Base-by-base conservation (phyloP, 2,113 vertebrate genomes). In the Lynx canadensis region DNA sequence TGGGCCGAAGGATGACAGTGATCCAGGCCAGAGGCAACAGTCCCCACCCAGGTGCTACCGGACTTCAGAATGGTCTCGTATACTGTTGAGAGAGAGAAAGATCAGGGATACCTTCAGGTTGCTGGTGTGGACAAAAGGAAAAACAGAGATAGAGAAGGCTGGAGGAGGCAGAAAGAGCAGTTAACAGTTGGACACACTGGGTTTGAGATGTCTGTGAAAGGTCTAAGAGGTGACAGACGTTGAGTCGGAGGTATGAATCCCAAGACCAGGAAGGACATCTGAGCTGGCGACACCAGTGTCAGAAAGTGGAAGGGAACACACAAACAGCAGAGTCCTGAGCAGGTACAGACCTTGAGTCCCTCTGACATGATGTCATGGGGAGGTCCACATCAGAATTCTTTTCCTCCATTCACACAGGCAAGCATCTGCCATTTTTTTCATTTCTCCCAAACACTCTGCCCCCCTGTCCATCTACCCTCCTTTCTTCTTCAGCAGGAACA, bases 21-120 rank as follows among this genome's bases (percentile, higher is more conserved):
- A 45, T 16, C 29, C 36, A 4, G 25, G 11, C 36, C 12, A 10
- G 4, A 55, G 48, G 63, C 3, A 0, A 68, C 0, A 2, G 78
- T 25, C 36, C 48, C 5, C 13, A 19, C 21, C 7, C n/a, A 16
- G 33, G 65, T 1, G 2, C 78, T 33, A 10, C 91, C 41, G 78
- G 55, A 19, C 38, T 48, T 50, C 4, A 1, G 66, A 25, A 29
- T 2, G 4, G n/a, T 87, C 3, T 80, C 2, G 11, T 5, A n/a
- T 11, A 45, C 16, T 12, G 33, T 52, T 52, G 73, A 3, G 50
- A 15, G 29, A 79, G 11, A 74, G 41, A 55, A 5, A 57, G 36
- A 12, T 50, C 41, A 52, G 25, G 33, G 33, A 36, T 21, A 33
- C 38, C 71, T 10, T 83, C 60, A 52, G 33, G 11, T 15, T 27